Base-by-base conservation (phyloP, 2,888 invertebrate genomes). In the Brenthis ino region DNA sequence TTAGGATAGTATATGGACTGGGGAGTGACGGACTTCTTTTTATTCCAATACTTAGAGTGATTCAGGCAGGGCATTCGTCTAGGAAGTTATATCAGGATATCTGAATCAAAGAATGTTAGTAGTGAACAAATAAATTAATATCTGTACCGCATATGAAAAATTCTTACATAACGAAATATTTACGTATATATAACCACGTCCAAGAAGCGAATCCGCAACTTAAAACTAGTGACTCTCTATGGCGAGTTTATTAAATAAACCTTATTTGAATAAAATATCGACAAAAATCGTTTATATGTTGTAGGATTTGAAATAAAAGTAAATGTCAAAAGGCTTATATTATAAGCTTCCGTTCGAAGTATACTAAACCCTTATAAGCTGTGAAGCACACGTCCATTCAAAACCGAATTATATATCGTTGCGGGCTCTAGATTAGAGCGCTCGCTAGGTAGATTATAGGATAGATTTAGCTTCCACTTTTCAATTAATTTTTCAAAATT, bases 331-430 rank as follows among this genome's bases (percentile, higher is more conserved):
- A 43, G 47, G 66, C 58, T 65, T 54, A 58, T 54, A 43, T 65
- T 54, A 58, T 54, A 43, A 47, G 66, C 58, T 65, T 54, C 64
- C 74, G 58, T 68, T 60, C 58, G 61, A 58, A 71, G 64, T 68
- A 69, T 68, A 56, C 68, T 73, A 71, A 73, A 65, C 70, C 70
- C 65, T 61, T 63, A 28, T 68, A 65, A 65, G 63, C 68, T 61
- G 68, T 64, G 33, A 53, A 67, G 71, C 74, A 70, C 70, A 70
- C 71, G 70, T 73, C 73, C 73, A 71, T 66, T 63, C 57, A 66
- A 65, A 67, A 70, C 67, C 55, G 73, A 73, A 74, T 75, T 71
- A 73, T 70, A 67, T 55, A 50, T 53, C 58, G 60, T 58, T 64
- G 63, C 65, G 55, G 64, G 63, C 53, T 67, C 65, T 55, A 64